These are phyloP conservation scores for Neogale vison DNA, from an alignment of 2,113 vertebrate species.

Conservation along the genomic window DNA sequence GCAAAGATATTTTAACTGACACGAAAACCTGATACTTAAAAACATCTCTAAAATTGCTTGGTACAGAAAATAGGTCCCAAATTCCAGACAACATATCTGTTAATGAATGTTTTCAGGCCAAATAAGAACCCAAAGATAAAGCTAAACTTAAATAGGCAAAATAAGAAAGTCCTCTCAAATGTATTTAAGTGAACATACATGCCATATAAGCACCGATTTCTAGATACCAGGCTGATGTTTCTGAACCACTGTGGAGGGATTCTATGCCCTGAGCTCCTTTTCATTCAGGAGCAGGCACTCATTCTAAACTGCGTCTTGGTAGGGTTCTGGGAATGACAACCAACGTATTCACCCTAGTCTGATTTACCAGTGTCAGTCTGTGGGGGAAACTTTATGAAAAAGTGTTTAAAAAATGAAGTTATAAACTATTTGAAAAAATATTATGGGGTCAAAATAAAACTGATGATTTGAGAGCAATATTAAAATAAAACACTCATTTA, in stretches of 20 bases:
- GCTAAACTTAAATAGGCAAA: neutral
- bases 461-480: neutral
- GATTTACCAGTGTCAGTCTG: neutral
- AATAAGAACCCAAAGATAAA: neutral
- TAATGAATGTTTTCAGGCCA: neutral
- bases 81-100: neutral
- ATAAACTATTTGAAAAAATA: neutral
- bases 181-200: neutral
- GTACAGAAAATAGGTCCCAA: neutral
- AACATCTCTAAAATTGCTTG: neutral
- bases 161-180: neutral
- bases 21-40: neutral
- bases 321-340: too few species aligned
- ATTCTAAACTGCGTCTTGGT: neutral
- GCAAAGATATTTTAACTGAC: neutral
- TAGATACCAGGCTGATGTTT: neutral
- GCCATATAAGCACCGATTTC: too few species aligned
- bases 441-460: neutral
- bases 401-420: neutral
- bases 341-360: accelerated
- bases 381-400: neutral
- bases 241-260: neutral
- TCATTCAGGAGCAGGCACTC: neutral
- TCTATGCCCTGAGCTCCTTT: neutral
- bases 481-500: neutral